phyloP scores from a whole-genome alignment of 2,888 invertebrate genomes.

The Himalopsyche tibetana region DNA sequence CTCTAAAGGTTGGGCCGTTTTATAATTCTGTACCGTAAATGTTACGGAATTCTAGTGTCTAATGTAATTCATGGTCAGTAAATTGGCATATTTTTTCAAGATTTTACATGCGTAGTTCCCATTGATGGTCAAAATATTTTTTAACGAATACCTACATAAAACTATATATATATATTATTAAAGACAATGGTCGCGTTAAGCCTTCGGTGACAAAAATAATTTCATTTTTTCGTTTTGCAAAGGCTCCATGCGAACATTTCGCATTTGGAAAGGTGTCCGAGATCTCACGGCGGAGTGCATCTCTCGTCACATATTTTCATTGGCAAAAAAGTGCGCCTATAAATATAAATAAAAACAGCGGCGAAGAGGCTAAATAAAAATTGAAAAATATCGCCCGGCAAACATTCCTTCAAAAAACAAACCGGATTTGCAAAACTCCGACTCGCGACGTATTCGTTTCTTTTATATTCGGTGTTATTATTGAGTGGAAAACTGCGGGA shows the following conservation, averaged over 20 bases:
- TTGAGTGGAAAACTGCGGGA: slow-evolving; percentile 33
- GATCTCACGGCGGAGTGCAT: slow-evolving; percentile 79
- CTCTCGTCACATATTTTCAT: slow-evolving; percentile 79
- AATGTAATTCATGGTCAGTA: too few relatives aligned
- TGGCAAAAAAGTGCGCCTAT: slow-evolving; percentile 78
- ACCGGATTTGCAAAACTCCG: slow-evolving; percentile 63
- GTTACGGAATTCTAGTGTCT: too few relatives aligned
- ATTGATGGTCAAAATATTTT: too few relatives aligned
- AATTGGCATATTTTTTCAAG: too few relatives aligned
- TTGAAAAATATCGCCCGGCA: slow-evolving; percentile 64
- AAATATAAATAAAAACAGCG: slow-evolving; percentile 71
- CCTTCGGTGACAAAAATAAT: slow-evolving; percentile 39
- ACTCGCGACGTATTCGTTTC: slow-evolving; percentile 53
- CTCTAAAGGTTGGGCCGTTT: too few relatives aligned
- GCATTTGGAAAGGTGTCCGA: slow-evolving; percentile 73
- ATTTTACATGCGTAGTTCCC: too few relatives aligned
- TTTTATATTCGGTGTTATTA: slow-evolving; percentile 35
- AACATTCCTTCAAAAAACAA: slow-evolving; percentile 64
- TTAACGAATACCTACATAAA: too few relatives aligned
- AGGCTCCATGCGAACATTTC: slow-evolving; percentile 59
- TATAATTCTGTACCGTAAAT: too few relatives aligned
- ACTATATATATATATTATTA: not conserved
- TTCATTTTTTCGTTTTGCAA: slow-evolving; percentile 49
- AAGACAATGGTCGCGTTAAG: not conserved
- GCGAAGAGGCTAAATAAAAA: slow-evolving; percentile 63